These are phyloP conservation scores for Ylistrum balloti DNA, from an alignment of 1,140 invertebrate genomes.

Conservation along the genomic window DNA sequence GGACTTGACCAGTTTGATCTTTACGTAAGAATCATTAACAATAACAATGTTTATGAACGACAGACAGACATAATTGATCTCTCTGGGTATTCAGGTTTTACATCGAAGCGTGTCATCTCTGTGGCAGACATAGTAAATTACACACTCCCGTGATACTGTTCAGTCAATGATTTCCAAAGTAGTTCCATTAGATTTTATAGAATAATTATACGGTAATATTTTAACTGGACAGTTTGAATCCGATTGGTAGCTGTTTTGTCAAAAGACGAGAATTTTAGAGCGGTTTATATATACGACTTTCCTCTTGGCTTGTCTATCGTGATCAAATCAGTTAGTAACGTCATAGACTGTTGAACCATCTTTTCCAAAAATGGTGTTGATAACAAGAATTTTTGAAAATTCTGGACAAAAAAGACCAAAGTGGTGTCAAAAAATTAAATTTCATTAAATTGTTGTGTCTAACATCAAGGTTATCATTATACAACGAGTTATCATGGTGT, in stretches of 20 bases:
- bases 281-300: too few relatives aligned
- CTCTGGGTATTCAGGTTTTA: not conserved
- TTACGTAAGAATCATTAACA: not conserved
- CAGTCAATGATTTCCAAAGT: not conserved
- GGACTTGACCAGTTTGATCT: not conserved
- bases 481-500: too few relatives aligned
- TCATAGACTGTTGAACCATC: too few relatives aligned
- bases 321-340: too few relatives aligned
- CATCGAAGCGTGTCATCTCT: not conserved
- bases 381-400: too few relatives aligned
- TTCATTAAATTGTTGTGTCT: too few relatives aligned
- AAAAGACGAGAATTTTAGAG: too few relatives aligned
- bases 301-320: too few relatives aligned
- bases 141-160: not conserved
- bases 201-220: not conserved
- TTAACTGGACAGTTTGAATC: not conserved
- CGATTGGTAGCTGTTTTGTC: not conserved
- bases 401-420: too few relatives aligned
- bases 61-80: constrained; percentile 33
- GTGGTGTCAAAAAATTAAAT: too few relatives aligned
- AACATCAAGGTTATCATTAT: too few relatives aligned
- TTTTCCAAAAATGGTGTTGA: too few relatives aligned
- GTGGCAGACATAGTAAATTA: not conserved
- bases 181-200: not conserved
- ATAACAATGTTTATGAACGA: not conserved